phyloP scores from a whole-genome alignment of 2,113 vertebrate genomes.

The Lamprologus sp. region DNA sequence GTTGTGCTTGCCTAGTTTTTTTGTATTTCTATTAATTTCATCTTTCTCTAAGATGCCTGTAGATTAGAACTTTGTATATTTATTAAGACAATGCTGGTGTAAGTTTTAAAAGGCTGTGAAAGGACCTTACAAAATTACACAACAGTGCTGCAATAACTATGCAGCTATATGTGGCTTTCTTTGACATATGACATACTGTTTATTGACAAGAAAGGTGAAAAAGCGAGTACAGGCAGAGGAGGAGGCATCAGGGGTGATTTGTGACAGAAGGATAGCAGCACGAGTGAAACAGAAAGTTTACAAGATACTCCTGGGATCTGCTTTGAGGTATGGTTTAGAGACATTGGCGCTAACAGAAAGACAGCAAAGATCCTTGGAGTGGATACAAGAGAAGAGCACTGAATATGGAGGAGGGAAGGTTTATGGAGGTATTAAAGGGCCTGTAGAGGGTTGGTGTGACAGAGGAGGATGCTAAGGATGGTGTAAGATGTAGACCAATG shows the following conservation, averaged over 20 bases:
- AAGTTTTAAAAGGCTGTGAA: background rate
- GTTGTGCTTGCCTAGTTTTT: background rate
- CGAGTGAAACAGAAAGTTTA: background rate
- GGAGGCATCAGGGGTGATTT: fast-evolving
- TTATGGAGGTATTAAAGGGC: background rate
- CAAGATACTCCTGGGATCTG: background rate
- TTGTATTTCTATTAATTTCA: background rate
- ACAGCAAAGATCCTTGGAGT: background rate
- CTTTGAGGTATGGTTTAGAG: background rate
- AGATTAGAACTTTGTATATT: background rate
- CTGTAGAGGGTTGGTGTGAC: background rate
- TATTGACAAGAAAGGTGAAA: background rate
- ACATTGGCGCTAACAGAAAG: background rate
- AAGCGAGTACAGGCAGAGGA: background rate
- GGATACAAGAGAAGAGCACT: background rate
- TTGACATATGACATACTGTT: background rate
- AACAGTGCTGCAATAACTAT: background rate
- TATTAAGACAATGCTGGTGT: background rate
- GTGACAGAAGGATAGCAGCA: background rate
- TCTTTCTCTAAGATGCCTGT: background rate
- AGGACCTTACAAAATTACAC: background rate
- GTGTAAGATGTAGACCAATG: background rate
- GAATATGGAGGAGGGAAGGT: background rate
- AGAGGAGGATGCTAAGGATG: background rate
- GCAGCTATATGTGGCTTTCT: background rate